Base-by-base conservation (phyloP, 2,113 vertebrate genomes). In the Siniperca chuatsi region DNA sequence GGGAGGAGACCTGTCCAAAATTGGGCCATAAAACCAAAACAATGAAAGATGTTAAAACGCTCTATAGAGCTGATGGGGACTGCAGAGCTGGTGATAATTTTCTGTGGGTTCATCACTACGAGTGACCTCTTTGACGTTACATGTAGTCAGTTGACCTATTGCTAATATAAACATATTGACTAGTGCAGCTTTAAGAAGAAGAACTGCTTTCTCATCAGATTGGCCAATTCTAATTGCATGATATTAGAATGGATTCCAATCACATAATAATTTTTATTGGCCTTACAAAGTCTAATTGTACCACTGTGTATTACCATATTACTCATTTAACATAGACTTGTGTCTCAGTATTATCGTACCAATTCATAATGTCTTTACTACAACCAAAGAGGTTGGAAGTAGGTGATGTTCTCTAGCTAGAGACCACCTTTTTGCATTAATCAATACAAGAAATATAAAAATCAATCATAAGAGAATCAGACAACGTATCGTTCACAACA, bases 141-240 rank as follows among this genome's bases (percentile, higher is more conserved):
- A 73, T 42, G 15, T 25, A 40, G 77, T 64, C 52, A 70, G 29
- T 23, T 62, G 57, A 52, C 33, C 35, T 8, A 57, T 6, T 29
- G 54, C 71, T 75, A 21, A 40, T n/a, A 55, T 21, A 77, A 12
- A 40, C 20, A 29, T 42, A 68, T 68, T 75, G 72, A 61, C 61
- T 21, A 23, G 9, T 15, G 29, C 23, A 52, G 54, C 13, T 67
- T 66, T 21, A 74, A 58, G 21, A 60, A n/a, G 15, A 20, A 15
- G 50, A 55, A 42, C 48, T 66, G 66, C 75, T 54, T 13, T 6
- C 15, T 66, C 35, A 77, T 55, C 50, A 46, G 25, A 48, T 18
- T 64, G 60, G 4, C 29, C 33, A 65, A 75, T 67, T 67, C 16
- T 25, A 29, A 68, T 71, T 46, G n/a, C 37, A 25, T 20, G 10